Percentiles rank a stretch among this genome's conserved stretches.
These are phyloP conservation scores for Phenganax subtilis DNA, from an alignment of 92 coral and sea anemone genomes.

Conservation along the genomic window DNA sequence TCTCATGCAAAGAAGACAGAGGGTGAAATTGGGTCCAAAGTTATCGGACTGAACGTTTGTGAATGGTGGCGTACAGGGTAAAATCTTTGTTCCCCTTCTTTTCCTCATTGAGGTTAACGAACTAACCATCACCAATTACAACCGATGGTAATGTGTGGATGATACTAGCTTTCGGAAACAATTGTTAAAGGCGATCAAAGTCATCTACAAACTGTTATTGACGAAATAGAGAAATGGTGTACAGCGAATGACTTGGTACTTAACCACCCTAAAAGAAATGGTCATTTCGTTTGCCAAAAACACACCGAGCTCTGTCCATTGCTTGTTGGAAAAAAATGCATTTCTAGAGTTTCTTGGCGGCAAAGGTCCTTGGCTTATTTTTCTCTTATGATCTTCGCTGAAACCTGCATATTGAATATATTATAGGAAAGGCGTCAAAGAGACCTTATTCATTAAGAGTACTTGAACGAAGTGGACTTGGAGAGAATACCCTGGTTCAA, in stretches of 20 bases:
- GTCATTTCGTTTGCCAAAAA: conserved; percentile 8
- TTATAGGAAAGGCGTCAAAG: conserved; percentile 4
- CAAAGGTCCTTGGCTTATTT: neutral
- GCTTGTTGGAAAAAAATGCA: conserved; percentile 7
- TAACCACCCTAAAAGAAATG: conserved; percentile 27
- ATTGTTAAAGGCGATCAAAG: conserved; percentile 25
- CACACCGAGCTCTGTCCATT: neutral
- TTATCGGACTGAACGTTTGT: neutral
- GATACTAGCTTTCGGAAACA: conserved; percentile 24
- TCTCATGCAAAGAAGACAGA: conserved; percentile 28
- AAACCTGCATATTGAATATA: conserved; percentile 33
- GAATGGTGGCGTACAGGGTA: conserved; percentile 4
- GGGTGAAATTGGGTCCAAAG: conserved; percentile 11
- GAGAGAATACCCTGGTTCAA: neutral
- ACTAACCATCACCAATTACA: neutral
- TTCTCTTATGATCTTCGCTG: conserved; percentile 33
- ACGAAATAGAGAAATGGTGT: conserved; percentile 9
- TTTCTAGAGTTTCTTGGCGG: conserved; percentile 15
- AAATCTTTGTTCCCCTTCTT: neutral
- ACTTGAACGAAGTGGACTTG: conserved; percentile 9
- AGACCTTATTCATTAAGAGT: conserved; percentile 14
- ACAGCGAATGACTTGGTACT: neutral
- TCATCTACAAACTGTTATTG: conserved; percentile 16
- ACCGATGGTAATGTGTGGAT: conserved; percentile 12
- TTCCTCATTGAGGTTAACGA: neutral